phyloP scores from a whole-genome alignment of 1,140 invertebrate species.

The Heliconius melpomene region DNA sequence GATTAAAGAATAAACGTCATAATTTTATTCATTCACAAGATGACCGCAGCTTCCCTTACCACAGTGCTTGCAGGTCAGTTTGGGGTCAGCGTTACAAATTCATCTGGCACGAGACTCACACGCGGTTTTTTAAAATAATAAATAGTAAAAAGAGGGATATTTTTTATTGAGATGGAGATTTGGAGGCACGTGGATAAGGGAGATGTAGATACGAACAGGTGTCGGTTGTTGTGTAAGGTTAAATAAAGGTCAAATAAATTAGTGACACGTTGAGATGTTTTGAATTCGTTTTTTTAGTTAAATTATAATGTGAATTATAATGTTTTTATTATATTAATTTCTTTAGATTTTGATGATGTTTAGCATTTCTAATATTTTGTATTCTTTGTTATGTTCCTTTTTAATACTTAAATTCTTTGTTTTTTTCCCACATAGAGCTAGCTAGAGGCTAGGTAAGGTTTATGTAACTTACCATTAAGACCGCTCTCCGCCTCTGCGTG shows the following conservation, averaged over 20 bases:
- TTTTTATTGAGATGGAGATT: conserved; percentile 47
- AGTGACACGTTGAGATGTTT: not conserved
- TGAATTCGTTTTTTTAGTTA: not conserved
- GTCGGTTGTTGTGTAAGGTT: not conserved
- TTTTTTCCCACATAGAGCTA: too few relatives aligned
- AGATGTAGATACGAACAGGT: conserved; percentile 8
- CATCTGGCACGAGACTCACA: conserved; percentile 44
- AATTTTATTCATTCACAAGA: conserved; percentile 35
- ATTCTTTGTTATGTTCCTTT: too few relatives aligned
- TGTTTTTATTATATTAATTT: too few relatives aligned
- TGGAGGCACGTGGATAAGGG: conserved; percentile 17
- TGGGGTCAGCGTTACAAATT: conserved; percentile 44
- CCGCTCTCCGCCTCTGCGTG: too few relatives aligned
- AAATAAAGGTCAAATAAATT: not conserved
- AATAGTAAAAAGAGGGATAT: conserved; percentile 32
- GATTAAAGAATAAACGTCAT: conserved; percentile 34
- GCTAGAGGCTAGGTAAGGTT: too few relatives aligned
- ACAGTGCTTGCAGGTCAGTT: conserved; percentile 37
- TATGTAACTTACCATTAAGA: too few relatives aligned
- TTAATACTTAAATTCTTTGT: too few relatives aligned
- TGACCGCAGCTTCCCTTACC: conserved; percentile 40
- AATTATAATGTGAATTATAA: too few relatives aligned
- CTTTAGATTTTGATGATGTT: too few relatives aligned
- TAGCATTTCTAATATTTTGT: too few relatives aligned
- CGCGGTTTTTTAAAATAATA: conserved; percentile 33